Evolutionary conservation across 1,140 invertebrate genomes (phyloP), one percentile per base, ranked within the genome.

Genomic region (Parasteatoda tepidariorum): DNA sequence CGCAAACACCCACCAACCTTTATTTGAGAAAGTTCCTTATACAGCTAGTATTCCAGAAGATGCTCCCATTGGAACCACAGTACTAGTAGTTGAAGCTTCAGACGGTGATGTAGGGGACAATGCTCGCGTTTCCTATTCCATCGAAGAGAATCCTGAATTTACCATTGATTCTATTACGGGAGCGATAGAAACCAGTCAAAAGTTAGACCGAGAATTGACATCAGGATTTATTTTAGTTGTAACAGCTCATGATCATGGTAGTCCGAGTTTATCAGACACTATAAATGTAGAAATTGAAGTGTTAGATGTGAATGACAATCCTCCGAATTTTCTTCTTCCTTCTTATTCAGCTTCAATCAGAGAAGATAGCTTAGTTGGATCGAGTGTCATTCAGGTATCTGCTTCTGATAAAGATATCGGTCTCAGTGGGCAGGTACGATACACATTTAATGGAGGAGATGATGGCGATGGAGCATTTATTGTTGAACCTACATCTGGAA

Each of bases 101-200:
- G 97, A 99, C 89, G 94, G 93, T 48, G 97, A 98, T 89, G 95
- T 97, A 18, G 97, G 97, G 4, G 93, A 97, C 83, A 99, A 99
- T 90, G 96, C 96, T 0, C 93, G 92, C 78, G 90, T 93, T 55
- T 90, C 90, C 0, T 92, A 92, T 87, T 88, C 88, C 11, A 86
- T 92, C n/a, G 83, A 86, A 24, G 86, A 87, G 3, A 91, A 92
- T 84, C 91, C 93, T 41, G 94, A 95, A 73, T 98, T 98, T 89
- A 90, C 92, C 1, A 97, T 98, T 70, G 96, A 98, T 88, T 91
- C 95, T 0, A 94, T 30, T 34, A 75, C 95, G 0, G 97, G 97
- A 0, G 96, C 95, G 0, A 95, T 99, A 41, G 92, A 93, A 0
- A 97, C 96, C 0, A 94, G 93, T 6, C 93, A 93, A 84, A 86